Base-by-base conservation (phyloP, 2,113 vertebrate genomes). In the Spea bombifrons region DNA sequence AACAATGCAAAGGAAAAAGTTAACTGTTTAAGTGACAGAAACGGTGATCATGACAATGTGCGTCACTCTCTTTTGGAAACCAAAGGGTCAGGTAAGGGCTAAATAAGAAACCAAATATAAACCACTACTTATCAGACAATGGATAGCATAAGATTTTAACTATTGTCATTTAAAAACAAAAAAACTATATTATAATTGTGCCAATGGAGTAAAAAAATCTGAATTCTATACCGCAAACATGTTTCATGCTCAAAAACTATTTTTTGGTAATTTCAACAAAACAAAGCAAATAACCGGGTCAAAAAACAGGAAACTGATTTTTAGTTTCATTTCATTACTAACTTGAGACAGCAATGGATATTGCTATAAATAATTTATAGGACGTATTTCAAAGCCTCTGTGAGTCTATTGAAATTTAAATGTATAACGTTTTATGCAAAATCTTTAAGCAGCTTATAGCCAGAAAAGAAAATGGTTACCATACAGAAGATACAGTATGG, bases 341-440 rank as follows among this genome's bases (percentile, higher is more conserved):
- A 57, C 43, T 46, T 55, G 52, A 67, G 6, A 75, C 66, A 45
- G 7, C 43, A 17, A 46, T 30, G 52, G 10, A 67, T 75, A 55
- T 67, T 16, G 30, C 12, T 59, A 76, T 76, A 68, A 76, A 76
- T 76, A 76, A 76, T 76, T 76, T 76, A 76, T 67, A 68, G 65
- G 16, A 57, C 57, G 10, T 76, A 12, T 61, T 70, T 76, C 52
- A 76, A 69, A 69, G 66, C 45, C 52, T 17, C 43, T 13, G 52
- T 7, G n/a, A 61, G 17, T 57, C 75, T 46, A 76, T 59, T 76
- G 52, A 76, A 67, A 53, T 59, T 59, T 8, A 69, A 75, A 69
- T 68, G 12, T 53, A 30, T 6, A 69, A n/a, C 5, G 5, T 75
- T 53, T 66, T 75, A 66, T 67, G 17, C 74, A 65, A 66, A 67